Evolutionary conservation across 2,797 vertebrate genomes (phyloP).

Genomic region (Neosalanx taihuensis): DNA sequence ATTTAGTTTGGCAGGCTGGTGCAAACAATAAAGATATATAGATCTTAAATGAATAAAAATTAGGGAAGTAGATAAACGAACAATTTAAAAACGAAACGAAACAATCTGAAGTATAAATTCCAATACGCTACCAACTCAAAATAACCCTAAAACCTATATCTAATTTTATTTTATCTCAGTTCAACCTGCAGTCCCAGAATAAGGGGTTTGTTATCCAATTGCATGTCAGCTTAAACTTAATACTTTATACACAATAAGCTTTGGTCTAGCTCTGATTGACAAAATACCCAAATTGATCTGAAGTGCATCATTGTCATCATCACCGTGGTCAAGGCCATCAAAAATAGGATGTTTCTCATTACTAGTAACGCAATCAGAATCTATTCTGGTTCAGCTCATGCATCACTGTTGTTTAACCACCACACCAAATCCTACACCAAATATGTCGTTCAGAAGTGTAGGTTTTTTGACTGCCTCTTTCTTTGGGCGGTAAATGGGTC

Average conservation of each 20-base stretch:
- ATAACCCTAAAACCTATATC: too few relatives aligned
- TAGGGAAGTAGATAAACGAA: too few relatives aligned
- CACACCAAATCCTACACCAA: neutral
- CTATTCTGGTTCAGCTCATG: slow-evolving; percentile 1
- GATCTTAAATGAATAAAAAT: too few relatives aligned
- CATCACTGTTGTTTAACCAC: slow-evolving; percentile 18
- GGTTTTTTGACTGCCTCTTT: slow-evolving; percentile 36
- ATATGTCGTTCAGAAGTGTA: neutral
- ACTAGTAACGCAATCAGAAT: neutral
- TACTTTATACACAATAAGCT: too few relatives aligned
- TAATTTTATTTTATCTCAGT: neutral
- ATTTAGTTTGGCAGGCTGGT: too few relatives aligned
- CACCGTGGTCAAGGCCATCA: neutral
- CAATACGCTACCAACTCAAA: neutral
- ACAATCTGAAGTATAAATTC: neutral
- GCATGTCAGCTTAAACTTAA: too few relatives aligned
- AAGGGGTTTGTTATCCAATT: too few relatives aligned
- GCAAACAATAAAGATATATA: too few relatives aligned
- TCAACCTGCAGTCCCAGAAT: too few relatives aligned
- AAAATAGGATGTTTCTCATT: neutral
- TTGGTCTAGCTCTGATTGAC: neutral
- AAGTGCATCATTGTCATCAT: neutral
- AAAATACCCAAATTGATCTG: neutral
- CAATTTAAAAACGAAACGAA: too few relatives aligned
- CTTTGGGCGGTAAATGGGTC: slow-evolving; percentile 34